Base-by-base conservation (phyloP, 2,888 invertebrate species). In the Aricia artaxerxes region DNA sequence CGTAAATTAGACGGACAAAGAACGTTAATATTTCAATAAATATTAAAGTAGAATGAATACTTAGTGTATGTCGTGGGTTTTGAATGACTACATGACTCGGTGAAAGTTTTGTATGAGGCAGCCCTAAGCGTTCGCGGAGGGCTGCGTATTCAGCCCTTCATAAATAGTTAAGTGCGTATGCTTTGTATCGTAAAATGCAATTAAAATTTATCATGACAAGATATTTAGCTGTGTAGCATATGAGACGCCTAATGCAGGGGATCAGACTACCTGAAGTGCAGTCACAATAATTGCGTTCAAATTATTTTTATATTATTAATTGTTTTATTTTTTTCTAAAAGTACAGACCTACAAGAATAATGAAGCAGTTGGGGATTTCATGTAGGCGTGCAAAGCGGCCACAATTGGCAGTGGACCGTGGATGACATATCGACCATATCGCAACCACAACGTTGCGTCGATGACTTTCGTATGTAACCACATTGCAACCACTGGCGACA, bases 111-210 rank as follows among this genome's bases (percentile, higher is more conserved):
- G 88, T 84, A 85, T 91, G 89, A 89, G 86, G 87, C 85, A 84
- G 87, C 88, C 88, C 90, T 91, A 91, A 91, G 88, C 89, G 86
- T 85, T 87, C 85, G 89, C 89, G 87, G 87, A 85, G 86, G 87
- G 87, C 86, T 85, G 86, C 85, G 87, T 86, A 85, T 86, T 85
- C 87, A 84, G 85, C 88, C 88, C 90, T 90, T 89, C 90, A 88
- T 91, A 92, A 90, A 90, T 91, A 91, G 91, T 91, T 87, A 87
- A 91, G 87, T 86, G 86, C 84, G 87, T 86, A 83, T 87, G 89
- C 89, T 91, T 89, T 88, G 89, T 91, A 91, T 91, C 90, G 90
- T 91, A 92, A 92, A 92, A 92, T 92, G 90, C 91, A 92, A 92
- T 93, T 92, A 93, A 93, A 93, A 92, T 91, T 91, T 90, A 90